Evolutionary conservation across 2,797 vertebrate species (phyloP).

Genomic region (Chrysocyon brachyurus): DNA sequence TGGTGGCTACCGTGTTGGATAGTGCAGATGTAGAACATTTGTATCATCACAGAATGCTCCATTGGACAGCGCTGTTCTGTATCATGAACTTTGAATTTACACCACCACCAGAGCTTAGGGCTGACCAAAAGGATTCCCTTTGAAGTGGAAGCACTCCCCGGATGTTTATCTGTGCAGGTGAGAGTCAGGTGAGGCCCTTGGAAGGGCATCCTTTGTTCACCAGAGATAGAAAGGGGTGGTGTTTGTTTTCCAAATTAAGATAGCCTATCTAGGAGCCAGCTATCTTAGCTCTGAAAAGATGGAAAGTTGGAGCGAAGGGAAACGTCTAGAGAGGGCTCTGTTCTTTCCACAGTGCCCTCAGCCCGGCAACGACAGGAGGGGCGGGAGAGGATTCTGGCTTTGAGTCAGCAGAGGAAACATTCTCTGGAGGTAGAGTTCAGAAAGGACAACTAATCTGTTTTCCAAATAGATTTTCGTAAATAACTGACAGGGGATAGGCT

Average conservation of each 20-base stretch:
- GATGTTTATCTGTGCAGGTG: background rate
- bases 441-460: constrained; percentile 59
- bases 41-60: background rate
- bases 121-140: background rate
- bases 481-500: constrained; percentile 83
- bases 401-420: constrained; percentile 48
- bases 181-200: constrained; percentile 8
- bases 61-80: background rate
- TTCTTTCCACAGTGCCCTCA: background rate
- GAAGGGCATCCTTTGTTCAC: constrained; percentile 26
- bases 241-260: background rate
- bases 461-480: constrained; percentile 79
- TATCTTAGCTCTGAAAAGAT: background rate
- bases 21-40: background rate
- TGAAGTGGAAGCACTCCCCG: background rate
- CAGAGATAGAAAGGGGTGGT: constrained; percentile 7
- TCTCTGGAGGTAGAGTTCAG: constrained; percentile 66
- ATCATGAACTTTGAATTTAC: background rate
- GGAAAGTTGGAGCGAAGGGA: background rate
- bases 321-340: background rate
- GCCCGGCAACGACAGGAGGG: background rate
- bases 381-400: background rate
- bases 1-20: background rate
- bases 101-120: background rate
- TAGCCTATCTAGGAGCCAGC: background rate